phyloP scores from a whole-genome alignment of 2,113 vertebrate genomes.

The Pseudopodoces humilis region DNA sequence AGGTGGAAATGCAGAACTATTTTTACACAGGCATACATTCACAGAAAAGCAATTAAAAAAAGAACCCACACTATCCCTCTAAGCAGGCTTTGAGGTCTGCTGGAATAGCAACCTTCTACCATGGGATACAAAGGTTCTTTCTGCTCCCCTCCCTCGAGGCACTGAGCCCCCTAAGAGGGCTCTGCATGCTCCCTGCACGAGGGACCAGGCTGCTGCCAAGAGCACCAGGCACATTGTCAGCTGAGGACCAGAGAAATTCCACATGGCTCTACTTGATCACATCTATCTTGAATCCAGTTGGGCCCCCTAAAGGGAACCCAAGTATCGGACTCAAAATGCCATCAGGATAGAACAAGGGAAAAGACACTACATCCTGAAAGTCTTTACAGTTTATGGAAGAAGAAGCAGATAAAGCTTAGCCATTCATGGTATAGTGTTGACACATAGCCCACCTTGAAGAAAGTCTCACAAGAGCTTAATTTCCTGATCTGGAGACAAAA shows the following conservation, averaged over 20 bases:
- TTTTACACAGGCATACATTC: not conserved
- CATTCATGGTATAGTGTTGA: not conserved
- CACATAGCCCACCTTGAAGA: not conserved
- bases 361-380: not conserved
- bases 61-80: not conserved
- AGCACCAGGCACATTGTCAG: fast-evolving
- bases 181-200: not conserved
- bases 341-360: not conserved
- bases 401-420: not conserved
- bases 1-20: not conserved
- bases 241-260: not conserved
- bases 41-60: not conserved
- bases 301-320: not conserved
- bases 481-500: not conserved
- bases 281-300: not conserved
- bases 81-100: not conserved
- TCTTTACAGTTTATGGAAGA: not conserved
- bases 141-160: not conserved
- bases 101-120: not conserved
- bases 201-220: not conserved
- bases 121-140: not conserved
- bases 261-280: not conserved
- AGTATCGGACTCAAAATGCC: not conserved
- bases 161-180: not conserved
- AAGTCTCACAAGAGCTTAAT: not conserved